Base-by-base conservation (phyloP, 1,140 invertebrate genomes). In the Tetramorium simillimum region DNA sequence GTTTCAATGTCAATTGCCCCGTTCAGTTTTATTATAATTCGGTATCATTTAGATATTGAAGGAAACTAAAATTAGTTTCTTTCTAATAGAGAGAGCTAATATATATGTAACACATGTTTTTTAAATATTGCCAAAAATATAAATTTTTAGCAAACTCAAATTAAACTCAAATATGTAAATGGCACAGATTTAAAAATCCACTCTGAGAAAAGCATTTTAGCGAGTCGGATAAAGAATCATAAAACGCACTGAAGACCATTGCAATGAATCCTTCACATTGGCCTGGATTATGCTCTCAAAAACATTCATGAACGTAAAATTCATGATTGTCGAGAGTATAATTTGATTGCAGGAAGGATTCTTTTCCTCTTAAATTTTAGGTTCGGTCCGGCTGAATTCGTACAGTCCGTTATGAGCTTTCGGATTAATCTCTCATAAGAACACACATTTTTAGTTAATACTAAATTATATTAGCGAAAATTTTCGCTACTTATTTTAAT, bases 291-390 rank as follows among this genome's bases (percentile, higher is more conserved):
- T n/a, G 51, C 53, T 51, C 46, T 58, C 60, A 53, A 46, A 78
- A 72, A 67, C 51, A 82, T 46, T 72, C 56, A 63, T 60, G 43
- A 62, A 72, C 80, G 49, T 56, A 86, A 75, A 86, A 88, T 88
- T 72, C 28, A 9, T 40, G 51, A 82, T 51, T 58, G 62, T 51
- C 51, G 51, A 72, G 40, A 73, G 18, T 40, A 72, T 82, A 82
- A 73, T 58, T 73, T 40, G 21, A 58, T 81, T 60, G 21, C 51
- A 37, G 24, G 33, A 43, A 49, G 21, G 24, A 46, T 46, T 72
- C 80, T 3, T 72, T 46, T 0, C 1, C 18, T 60, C 53, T 72
- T 72, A 72, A 82, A 82, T 58, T 73, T 82, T 72, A 46, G 33
- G 14, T 56, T 33, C 12, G 7, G 16, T 43, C 7, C 6, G 10